Percentiles rank a stretch among this genome's conserved stretches.
Conservation (phyloP, 2,797 vertebrate species). For the Agapornis canus region DNA sequence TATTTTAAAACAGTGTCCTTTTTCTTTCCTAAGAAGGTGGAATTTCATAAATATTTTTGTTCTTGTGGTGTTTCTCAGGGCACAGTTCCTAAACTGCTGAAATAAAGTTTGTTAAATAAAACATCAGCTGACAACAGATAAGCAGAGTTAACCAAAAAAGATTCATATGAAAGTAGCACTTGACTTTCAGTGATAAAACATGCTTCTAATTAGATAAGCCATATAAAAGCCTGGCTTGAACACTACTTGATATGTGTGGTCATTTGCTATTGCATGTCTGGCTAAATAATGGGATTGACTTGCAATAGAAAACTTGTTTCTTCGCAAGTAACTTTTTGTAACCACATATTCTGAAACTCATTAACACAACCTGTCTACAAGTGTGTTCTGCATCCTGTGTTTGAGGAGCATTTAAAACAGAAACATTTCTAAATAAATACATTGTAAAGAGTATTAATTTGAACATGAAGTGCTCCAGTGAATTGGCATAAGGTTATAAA, state of each 20-base stretch:
- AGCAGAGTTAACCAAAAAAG: background rate
- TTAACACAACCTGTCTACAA: background rate
- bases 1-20: background rate
- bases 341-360: background rate
- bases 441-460: background rate
- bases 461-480: background rate
- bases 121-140: background rate
- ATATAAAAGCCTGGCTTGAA: background rate
- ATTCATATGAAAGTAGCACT: background rate
- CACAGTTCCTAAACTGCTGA: background rate
- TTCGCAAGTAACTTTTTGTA: background rate
- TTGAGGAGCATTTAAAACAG: background rate
- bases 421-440: background rate
- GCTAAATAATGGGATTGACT: background rate
- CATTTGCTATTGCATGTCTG: background rate
- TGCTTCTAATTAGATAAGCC: background rate
- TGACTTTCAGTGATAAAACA: background rate
- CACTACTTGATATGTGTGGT: background rate
- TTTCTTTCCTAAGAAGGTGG: background rate
- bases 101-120: background rate
- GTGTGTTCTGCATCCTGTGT: background rate
- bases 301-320: background rate
- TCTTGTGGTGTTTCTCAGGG: background rate
- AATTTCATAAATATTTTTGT: background rate
- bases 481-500: background rate